Evolutionary conservation across 2,797 vertebrate genomes (phyloP), one percentile per base, ranked within the genome.

Genomic region (Echeneis naucrates): DNA sequence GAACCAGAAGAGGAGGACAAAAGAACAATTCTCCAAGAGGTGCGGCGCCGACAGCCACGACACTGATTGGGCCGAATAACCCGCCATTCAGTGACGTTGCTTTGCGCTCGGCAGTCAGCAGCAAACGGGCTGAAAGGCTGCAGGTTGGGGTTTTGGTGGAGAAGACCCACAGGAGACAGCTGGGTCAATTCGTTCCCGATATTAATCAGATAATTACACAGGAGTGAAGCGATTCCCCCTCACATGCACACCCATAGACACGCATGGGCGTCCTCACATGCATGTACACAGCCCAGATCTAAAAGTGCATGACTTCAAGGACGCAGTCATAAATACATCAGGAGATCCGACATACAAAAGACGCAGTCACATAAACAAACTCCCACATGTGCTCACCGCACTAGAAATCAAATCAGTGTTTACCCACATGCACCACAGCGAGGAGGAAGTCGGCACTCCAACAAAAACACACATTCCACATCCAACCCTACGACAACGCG

Each of bases 11-110:
- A 79, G 24, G 42, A 72, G 85, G 83, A 92, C 88, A 89, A 90
- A 86, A 90, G 86, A 90, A 76, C 75, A 81, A 86, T 88, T 90
- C 89, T 91, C 55, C 9, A 11, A 73, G 65, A 91, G 89, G 89
- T 81, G 83, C 48, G 2, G 70, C 13, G 37, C 77, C 84, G 77
- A 91, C 81, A 86, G 83, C 75, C 58, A 19, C 64, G 35, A 86
- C 82, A 83, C 77, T 56, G 75, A 92, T 88, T 89, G 88, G 90
- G 77, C 85, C 71, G 77, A 90, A 87, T 83, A 77, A 80, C 71
- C 74, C 81, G 83, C 87, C 91, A 87, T 33, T 92, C 89, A 81
- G 54, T 2, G 32, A 58, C 59, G 66, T 54, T 16, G 75, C 75
- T 12, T 42, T 78, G 64, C 27, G 78, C 75, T 82, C 23, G 38